These are phyloP conservation scores for Phylloscopus collybita DNA, from an alignment of 2,797 vertebrate genomes.

Conservation along the genomic window DNA sequence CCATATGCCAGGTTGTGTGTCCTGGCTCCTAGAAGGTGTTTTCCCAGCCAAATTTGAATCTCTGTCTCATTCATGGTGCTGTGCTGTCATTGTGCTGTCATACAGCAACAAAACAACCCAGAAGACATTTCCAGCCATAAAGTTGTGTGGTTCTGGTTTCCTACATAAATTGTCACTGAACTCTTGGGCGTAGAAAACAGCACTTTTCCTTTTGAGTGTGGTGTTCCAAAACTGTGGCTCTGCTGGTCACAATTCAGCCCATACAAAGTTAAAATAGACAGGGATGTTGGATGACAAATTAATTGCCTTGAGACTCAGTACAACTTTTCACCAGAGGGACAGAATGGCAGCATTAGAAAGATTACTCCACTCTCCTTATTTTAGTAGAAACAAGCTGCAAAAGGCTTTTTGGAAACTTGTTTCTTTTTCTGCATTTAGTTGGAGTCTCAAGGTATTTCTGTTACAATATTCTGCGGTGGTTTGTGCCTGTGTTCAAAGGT, in stretches of 20 bases:
- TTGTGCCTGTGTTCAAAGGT: not conserved
- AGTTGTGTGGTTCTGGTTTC: not conserved
- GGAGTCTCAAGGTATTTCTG: not conserved
- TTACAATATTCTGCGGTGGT: not conserved
- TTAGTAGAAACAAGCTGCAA: constrained; percentile 2
- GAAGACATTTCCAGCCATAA: not conserved
- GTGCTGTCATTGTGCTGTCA: not conserved
- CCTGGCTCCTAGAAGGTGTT: not conserved
- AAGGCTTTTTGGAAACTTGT: not conserved
- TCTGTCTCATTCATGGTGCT: not conserved
- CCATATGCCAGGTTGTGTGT: not conserved
- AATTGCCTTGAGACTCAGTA: not conserved
- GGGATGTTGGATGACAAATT: constrained; percentile 1
- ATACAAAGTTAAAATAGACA: not conserved
- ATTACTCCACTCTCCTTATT: constrained; percentile 11
- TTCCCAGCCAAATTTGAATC: not conserved
- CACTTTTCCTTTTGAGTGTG: not conserved
- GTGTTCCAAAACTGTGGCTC: not conserved
- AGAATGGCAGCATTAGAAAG: not conserved
- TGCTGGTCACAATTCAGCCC: not conserved
- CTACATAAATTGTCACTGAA: not conserved
- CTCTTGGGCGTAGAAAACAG: not conserved
- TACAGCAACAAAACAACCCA: not conserved
- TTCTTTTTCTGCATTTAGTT: not conserved
- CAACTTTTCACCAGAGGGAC: not conserved